A percentile compares a stretch with the other conserved stretches of the same genome.
phyloP scores from a whole-genome alignment of 2,113 vertebrate species.

The Xenopus borealis region DNA sequence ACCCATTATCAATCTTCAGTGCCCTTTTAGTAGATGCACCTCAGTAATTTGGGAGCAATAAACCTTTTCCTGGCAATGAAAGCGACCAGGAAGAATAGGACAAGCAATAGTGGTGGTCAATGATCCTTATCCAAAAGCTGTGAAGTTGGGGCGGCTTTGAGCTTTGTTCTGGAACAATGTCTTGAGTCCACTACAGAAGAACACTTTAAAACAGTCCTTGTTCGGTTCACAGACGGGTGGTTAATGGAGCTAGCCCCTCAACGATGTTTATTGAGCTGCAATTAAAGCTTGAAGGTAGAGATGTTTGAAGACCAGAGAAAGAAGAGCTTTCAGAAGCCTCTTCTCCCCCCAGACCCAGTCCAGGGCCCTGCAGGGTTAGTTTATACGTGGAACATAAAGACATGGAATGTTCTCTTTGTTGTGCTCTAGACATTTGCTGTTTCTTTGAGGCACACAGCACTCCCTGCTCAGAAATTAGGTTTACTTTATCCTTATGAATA shows the following conservation, averaged over 20 bases:
- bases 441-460: no score
- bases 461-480: no score
- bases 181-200: constrained; percentile 51
- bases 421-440: no score
- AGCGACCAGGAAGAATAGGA: constrained; percentile 58
- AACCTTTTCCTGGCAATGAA: constrained; percentile 56
- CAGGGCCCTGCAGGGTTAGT: no score
- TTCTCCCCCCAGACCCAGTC: no score
- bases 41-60: constrained; percentile 62
- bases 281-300: no score
- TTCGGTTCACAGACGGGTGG: constrained; percentile 51
- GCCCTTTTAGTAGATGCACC: constrained; percentile 53
- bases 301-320: no score
- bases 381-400: no score
- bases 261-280: no score
- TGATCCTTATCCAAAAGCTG: constrained; percentile 57
- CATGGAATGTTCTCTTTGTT: no score
- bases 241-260: constrained; percentile 37
- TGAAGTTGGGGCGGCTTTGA: constrained; percentile 56
- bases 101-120: constrained; percentile 59
- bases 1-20: constrained; percentile 40
- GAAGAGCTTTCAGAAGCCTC: no score
- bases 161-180: constrained; percentile 63
- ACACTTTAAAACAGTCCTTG: constrained; percentile 50
- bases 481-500: no score